These are phyloP conservation scores for Drosophila kuntzei DNA, from an alignment of 2,888 invertebrate species.

Conservation along the genomic window DNA sequence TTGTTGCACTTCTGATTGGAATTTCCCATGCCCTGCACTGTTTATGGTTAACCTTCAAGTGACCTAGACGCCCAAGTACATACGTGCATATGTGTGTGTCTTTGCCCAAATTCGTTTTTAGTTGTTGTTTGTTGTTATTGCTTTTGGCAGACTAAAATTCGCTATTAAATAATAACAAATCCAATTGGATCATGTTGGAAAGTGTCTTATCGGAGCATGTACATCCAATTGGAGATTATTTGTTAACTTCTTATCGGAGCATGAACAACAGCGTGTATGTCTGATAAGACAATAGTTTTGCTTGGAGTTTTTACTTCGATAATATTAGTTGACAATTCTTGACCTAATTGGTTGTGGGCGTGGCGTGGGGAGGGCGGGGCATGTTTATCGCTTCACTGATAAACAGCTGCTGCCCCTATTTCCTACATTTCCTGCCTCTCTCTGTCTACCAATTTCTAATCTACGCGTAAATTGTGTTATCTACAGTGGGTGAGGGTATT, in stretches of 20 bases:
- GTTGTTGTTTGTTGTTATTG: constrained; percentile 11
- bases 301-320: background rate
- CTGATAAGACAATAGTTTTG: constrained; percentile 20
- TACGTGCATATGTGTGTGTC: constrained; percentile 23
- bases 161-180: background rate
- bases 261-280: constrained; percentile 1
- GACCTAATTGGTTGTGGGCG: constrained; percentile 25
- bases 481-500: background rate
- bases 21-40: constrained; percentile 52
- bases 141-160: background rate
- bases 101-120: constrained; percentile 26
- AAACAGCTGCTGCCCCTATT: constrained; percentile 25
- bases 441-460: constrained; percentile 11
- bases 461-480: background rate
- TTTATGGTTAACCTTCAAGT: constrained; percentile 74
- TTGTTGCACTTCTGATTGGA: constrained; percentile 58
- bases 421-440: constrained; percentile 12
- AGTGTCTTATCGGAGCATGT: constrained; percentile 21
- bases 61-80: constrained; percentile 70
- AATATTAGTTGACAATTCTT: constrained; percentile 14
- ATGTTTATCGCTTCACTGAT: constrained; percentile 21
- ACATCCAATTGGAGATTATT: background rate
- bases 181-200: background rate
- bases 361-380: constrained; percentile 5
- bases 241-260: constrained; percentile 26